Evolutionary conservation across 2,888 invertebrate species (phyloP), one percentile per base, ranked within the genome.

Genomic region (Noctuana brunneofusca): DNA sequence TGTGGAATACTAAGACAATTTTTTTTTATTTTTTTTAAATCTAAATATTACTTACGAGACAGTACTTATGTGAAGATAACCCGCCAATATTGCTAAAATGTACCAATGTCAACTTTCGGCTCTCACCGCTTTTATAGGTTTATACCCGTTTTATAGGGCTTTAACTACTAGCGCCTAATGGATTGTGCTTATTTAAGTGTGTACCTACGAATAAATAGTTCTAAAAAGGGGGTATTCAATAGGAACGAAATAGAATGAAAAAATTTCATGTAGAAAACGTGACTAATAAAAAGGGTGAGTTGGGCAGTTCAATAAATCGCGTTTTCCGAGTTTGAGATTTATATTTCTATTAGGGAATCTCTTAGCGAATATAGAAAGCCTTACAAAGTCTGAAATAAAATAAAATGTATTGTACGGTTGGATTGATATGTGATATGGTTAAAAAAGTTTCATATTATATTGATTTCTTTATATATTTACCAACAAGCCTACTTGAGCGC

Each of bases 271-370:
- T 80, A 77, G 74, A 75, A 81, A 79, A 84, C 86, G 85, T 86
- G 86, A 86, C 84, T 84, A 82, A 83, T 86, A 86, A 84, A 85
- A 84, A 81, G 80, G 83, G 81, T 78, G 80, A 79, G 78, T 75
- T 69, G 75, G 79, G 75, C 75, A 65, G 65, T 68, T 64, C 79
- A 74, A 86, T 87, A 86, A 86, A 87, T 87, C 78, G 77, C 73
- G 71, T 73, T 76, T 76, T 73, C 74, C 72, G 76, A 76, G 73
- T 78, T 75, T 72, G 73, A 84, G 84, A 87, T 86, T 86, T 87
- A 86, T 86, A 82, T 86, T 86, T 87, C 84, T 85, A 83, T 86
- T 85, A 86, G 72, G 64, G 71, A 66, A 71, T 73, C 71, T 74
- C 72, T 71, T 71, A 69, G 70, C 70, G 66, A 75, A 74, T 68